Evolutionary conservation across 2,888 invertebrate genomes (phyloP).

Genomic region (Alitta virens): DNA sequence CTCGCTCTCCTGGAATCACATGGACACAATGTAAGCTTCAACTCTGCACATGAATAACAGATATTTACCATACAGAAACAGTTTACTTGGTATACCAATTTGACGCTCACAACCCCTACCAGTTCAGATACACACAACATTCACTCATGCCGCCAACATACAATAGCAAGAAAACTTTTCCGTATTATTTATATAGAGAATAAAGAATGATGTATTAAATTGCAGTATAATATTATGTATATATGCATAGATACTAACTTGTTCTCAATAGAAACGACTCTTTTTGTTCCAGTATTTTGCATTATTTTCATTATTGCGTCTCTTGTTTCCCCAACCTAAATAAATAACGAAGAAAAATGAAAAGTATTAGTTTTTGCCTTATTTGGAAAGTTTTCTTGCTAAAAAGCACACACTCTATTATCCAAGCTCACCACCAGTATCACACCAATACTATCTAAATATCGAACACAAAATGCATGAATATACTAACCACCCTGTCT

Average conservation of each 20-base stretch:
- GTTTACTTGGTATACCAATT: no score
- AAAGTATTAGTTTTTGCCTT: neutral
- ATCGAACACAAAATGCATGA: no score
- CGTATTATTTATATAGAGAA: neutral
- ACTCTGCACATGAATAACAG: neutral
- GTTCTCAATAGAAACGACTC: neutral
- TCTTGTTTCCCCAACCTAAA: neutral
- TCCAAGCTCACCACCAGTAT: no score
- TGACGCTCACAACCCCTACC: no score
- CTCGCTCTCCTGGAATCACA: slow-evolving; percentile 1
- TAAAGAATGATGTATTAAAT: neutral
- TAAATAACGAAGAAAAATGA: neutral
- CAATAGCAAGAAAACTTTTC: neutral
- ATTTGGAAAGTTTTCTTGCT: neutral
- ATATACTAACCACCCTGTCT: slow-evolving; percentile 31
- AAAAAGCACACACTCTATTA: neutral
- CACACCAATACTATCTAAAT: no score
- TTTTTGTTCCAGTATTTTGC: neutral
- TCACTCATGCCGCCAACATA: neutral
- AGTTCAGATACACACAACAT: no score
- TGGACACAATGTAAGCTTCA: neutral
- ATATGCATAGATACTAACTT: neutral
- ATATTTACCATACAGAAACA: no score
- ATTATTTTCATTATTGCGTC: neutral
- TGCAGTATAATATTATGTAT: no score